Base-by-base conservation (phyloP, 1,140 invertebrate genomes). In the Bathynomus jamesi region DNA sequence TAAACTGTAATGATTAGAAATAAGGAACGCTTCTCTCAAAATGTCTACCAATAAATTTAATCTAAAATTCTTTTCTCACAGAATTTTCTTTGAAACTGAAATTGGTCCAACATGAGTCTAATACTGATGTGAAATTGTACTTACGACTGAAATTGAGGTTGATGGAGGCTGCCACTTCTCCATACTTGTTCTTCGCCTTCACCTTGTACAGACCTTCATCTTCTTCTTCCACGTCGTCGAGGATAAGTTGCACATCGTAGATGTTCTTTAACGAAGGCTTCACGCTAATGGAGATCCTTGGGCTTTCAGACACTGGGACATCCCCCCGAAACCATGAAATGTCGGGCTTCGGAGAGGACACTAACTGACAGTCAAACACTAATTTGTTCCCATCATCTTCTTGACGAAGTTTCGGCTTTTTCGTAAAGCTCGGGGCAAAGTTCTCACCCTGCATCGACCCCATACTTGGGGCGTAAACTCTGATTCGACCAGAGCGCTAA, bases 71-170 rank as follows among this genome's bases (percentile, higher is more conserved):
- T n/a, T n/a, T n/a, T n/a, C n/a, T n/a, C n/a, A n/a, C n/a, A n/a
- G n/a, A n/a, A n/a, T n/a, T n/a, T n/a, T n/a, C n/a, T n/a, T n/a
- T n/a, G n/a, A n/a, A n/a, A n/a, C n/a, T n/a, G n/a, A n/a, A n/a
- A n/a, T n/a, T n/a, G n/a, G n/a, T n/a, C n/a, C n/a, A n/a, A n/a
- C n/a, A n/a, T n/a, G n/a, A n/a, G n/a, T n/a, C n/a, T n/a, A n/a
- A n/a, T n/a, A n/a, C n/a, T n/a, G n/a, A n/a, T n/a, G n/a, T n/a
- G n/a, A n/a, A n/a, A n/a, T n/a, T 61, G 68, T 80, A 95, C 93
- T 95, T 85, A 97, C 94, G 93, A 83, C 93, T 95, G 83, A 99
- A 98, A 87, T 98, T 98, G 80, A 99, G 89, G 83, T 97, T 98
- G 83, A 99, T 98, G 79, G 95, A 97, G 76, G 95, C 95, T 72